A percentile compares a stretch with the other conserved stretches of the same genome.
Conservation (phyloP, 2,888 invertebrate genomes). For the Pachymerium ferrugineum region DNA sequence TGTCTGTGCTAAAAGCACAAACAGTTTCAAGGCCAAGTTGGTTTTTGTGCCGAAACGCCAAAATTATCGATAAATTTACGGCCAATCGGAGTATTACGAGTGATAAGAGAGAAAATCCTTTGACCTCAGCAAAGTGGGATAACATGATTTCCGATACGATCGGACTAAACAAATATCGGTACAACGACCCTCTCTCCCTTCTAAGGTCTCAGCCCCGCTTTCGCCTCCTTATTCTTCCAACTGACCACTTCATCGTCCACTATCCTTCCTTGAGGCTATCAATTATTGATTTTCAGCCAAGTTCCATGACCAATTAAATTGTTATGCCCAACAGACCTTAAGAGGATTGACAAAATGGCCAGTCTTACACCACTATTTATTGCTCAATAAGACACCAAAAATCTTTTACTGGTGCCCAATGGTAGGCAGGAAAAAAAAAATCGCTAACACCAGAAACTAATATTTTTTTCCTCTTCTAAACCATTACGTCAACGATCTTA, state of each 20-base stretch:
- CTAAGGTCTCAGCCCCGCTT: not conserved
- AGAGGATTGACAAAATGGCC: not conserved
- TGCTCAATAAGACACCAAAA: too few relatives aligned
- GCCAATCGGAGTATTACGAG: too few relatives aligned
- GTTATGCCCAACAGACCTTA: not conserved
- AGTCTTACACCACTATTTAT: not conserved
- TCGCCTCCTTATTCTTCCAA: constrained; percentile 12
- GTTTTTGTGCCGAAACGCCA: too few relatives aligned
- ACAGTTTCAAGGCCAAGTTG: too few relatives aligned
- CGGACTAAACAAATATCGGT: constrained; percentile 3
- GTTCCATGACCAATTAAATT: constrained; percentile 10
- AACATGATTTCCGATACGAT: not conserved
- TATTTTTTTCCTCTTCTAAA: too few relatives aligned
- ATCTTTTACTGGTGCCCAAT: not conserved
- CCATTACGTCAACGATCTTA: too few relatives aligned
- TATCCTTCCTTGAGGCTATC: constrained; percentile 2
- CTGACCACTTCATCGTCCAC: constrained; percentile 14
- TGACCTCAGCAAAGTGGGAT: not conserved
- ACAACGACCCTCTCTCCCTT: not conserved
- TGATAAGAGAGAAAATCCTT: not conserved
- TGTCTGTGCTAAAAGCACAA: too few relatives aligned
- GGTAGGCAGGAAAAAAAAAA: not conserved
- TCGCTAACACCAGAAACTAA: not conserved
- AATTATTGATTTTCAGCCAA: constrained; percentile 8
- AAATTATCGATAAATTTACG: too few relatives aligned